Evolutionary conservation across 2,113 vertebrate genomes (phyloP).

Genomic region (Notechis scutatus): DNA sequence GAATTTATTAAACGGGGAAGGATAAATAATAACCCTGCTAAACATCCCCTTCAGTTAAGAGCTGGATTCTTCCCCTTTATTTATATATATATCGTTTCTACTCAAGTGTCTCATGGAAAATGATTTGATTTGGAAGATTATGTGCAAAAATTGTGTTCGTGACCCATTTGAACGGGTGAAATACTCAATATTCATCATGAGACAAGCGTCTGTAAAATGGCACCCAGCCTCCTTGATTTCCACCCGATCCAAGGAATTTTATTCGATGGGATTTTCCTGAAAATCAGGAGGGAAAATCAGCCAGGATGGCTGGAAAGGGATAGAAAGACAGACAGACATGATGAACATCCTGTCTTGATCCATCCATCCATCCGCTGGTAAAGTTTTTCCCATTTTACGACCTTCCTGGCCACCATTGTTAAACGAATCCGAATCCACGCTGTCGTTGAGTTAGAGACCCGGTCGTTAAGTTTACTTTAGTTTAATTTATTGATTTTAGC

Average conservation of each 20-base stretch:
- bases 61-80: neutral
- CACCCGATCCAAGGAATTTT: neutral
- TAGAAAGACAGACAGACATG: fast-evolving
- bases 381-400: too few relatives aligned
- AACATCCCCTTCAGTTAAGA: too few relatives aligned
- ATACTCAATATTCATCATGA: neutral
- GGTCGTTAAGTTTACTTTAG: too few relatives aligned
- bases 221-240: neutral
- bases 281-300: neutral
- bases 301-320: neutral
- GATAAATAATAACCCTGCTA: neutral
- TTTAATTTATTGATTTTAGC: too few relatives aligned
- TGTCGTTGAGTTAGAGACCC: too few relatives aligned
- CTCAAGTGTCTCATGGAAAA: neutral
- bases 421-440: too few relatives aligned
- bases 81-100: neutral
- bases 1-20: neutral
- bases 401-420: too few relatives aligned
- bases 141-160: neutral
- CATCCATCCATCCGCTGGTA: too few relatives aligned
- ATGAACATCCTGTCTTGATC: neutral
- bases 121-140: neutral
- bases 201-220: too few relatives aligned
- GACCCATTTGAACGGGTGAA: neutral
- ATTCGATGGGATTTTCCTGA: neutral